Evolutionary conservation across 2,113 vertebrate species (phyloP), one percentile per base, ranked within the genome.

Genomic region (Todiramphus saurophagus): DNA sequence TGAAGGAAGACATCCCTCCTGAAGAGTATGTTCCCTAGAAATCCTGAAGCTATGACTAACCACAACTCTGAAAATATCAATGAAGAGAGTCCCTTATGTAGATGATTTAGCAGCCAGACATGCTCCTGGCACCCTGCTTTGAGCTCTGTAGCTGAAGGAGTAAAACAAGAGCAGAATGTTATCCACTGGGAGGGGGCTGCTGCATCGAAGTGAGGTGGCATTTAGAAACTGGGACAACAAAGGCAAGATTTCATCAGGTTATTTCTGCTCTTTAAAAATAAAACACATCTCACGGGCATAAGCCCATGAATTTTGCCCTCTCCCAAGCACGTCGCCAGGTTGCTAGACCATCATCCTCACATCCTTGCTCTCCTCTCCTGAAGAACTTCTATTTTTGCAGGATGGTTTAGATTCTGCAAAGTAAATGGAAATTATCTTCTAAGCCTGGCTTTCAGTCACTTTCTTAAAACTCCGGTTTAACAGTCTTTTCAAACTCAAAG

Each of bases 61-160:
- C 9, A 21, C 12, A 20, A 25, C 19, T 41, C 28, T 50, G 53
- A 30, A 77, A 62, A 8, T 10, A 21, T 9, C 20, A 50, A 3
- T 1, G 2, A 28, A 19, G 11, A n/a, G 41, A 86, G 63, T 44
- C 43, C 41, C 37, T 23, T 6, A 3, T 0, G 10, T 27, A 50
- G 66, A 56, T 5, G 33, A 28, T 6, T 4, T 1, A 41, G 4
- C 63, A 66, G 74, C 55, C 56, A 33, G 84, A 33, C 0, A 8
- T 8, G 39, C 51, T 72, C 16, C 66, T 0, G 2, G 25, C n/a
- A 72, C 5, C 66, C 53, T 33, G 46, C 67, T 33, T 28, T 20
- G 18, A 55, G 53, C 44, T 3, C 53, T 28, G 59, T 1, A 28
- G 53, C 30, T 35, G 39, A 60, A 13, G 0, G 1, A 80, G 23